Evolutionary conservation across 2,888 invertebrate genomes (phyloP).

Genomic region (Empis livida): DNA sequence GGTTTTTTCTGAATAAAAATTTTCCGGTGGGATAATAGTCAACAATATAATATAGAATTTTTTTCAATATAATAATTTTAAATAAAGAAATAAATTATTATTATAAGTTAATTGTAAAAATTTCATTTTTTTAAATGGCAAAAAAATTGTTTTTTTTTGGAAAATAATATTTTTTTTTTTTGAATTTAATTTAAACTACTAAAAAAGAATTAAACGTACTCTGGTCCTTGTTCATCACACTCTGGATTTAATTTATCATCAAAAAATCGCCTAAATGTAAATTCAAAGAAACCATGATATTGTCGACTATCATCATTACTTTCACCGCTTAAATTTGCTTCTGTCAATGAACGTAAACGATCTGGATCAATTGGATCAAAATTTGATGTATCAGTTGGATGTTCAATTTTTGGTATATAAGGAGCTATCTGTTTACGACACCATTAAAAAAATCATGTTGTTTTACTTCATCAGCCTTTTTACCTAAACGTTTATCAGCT

Average conservation of each 20-base stretch:
- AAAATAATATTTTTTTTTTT: too few relatives aligned
- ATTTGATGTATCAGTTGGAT: slow-evolving; percentile 96
- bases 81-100: too few relatives aligned
- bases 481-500: slow-evolving; percentile 78
- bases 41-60: too few relatives aligned
- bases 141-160: too few relatives aligned
- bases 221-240: slow-evolving; percentile 76
- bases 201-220: slow-evolving; percentile 52
- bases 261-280: slow-evolving; percentile 97
- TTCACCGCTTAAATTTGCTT: slow-evolving; percentile 70
- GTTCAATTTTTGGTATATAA: slow-evolving; percentile 84
- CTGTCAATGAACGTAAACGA: slow-evolving; percentile 65
- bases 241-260: slow-evolving; percentile 73
- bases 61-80: too few relatives aligned
- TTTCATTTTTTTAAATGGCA: too few relatives aligned
- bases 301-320: slow-evolving; percentile 68
- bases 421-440: slow-evolving; percentile 80
- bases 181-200: not conserved
- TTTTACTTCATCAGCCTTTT: slow-evolving; percentile 88
- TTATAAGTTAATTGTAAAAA: too few relatives aligned
- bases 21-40: too few relatives aligned
- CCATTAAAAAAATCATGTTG: slow-evolving; percentile 82
- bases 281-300: slow-evolving; percentile 98
- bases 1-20: too few relatives aligned
- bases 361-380: slow-evolving; percentile 94